Base-by-base conservation (phyloP, 2,888 invertebrate species). In the Metopia argyrocephala region DNA sequence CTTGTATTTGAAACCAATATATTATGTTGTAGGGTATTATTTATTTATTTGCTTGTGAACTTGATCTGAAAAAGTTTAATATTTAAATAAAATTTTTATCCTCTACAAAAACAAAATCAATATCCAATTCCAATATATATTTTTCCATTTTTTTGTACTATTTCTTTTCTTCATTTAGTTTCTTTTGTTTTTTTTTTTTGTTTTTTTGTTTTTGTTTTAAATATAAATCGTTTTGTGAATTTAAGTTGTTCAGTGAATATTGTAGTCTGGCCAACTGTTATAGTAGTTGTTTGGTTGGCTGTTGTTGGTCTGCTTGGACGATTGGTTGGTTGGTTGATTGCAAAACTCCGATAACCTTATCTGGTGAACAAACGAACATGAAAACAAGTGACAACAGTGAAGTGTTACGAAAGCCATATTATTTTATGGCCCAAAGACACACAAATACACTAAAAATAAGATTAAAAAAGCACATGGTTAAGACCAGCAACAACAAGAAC, bases 351-450 rank as follows among this genome's bases (percentile, higher is more conserved):
- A 81, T 81, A 78, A 81, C 69, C 78, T 78, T 81, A 81, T 78
- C 81, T 78, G 70, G 61, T 61, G 71, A 56, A 78, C 70, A 75
- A 70, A 65, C 69, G 56, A 66, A 81, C 81, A 81, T 78, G 74
- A 38, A n/a, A 78, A 78, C 81, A 78, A 81, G 78, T 81, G 81
- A 74, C 74, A 81, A 78, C 78, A 81, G 76, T 81, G 74, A 74
- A 78, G 81, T 81, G 81, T 81, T 69, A 81, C 81, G 78, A 78
- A 81, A 78, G 73, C 81, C 76, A 81, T 81, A 70, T 69, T 70
- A 70, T 78, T 81, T 81, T 78, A 81, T 71, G 50, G 62, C 71
- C 5, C 52, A 54, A 48, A 57, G 57, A 54, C 69, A 75, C 15
- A 65, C 45, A 59, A 64, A 27, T 38, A 38, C 15, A n/a, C n/a